Evolutionary conservation across 2,113 vertebrate species (phyloP).

Genomic region (Microtus pennsylvanicus): DNA sequence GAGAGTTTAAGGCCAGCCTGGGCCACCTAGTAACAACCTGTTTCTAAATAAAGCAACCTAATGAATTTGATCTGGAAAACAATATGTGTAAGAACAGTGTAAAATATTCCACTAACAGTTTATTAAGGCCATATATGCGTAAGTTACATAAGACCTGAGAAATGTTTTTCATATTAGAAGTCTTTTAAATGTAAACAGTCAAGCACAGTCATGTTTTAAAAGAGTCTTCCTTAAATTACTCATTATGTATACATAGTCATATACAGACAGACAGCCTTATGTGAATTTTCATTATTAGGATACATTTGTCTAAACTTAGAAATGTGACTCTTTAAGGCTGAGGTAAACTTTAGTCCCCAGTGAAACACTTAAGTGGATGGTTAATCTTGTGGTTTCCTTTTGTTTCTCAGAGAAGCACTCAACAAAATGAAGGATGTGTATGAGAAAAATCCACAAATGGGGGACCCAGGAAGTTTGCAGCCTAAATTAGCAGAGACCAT

Average conservation of each 20-base stretch:
- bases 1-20: background rate
- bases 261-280: background rate
- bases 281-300: slow-evolving; percentile 45
- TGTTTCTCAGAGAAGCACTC: slow-evolving; percentile 93
- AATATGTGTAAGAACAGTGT: slow-evolving; percentile 54
- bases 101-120: slow-evolving; percentile 49
- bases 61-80: slow-evolving; percentile 24
- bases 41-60: background rate
- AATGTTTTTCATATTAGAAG: slow-evolving; percentile 1
- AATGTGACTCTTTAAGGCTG: slow-evolving; percentile 18
- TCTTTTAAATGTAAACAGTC: background rate
- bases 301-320: slow-evolving; percentile 52
- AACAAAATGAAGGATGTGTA: slow-evolving; percentile 99
- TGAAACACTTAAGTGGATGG: slow-evolving; percentile 9
- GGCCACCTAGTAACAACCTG: background rate
- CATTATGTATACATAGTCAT: background rate
- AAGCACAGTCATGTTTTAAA: slow-evolving; percentile 12
- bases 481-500: slow-evolving; percentile 98
- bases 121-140: background rate
- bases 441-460: slow-evolving; percentile 99
- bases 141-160: slow-evolving; percentile 5
- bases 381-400: slow-evolving; percentile 48
- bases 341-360: background rate
- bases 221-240: slow-evolving; percentile 21
- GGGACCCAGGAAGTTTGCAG: slow-evolving; percentile 96